Conservation (phyloP, 2,113 vertebrate species). For the Castor canadensis region DNA sequence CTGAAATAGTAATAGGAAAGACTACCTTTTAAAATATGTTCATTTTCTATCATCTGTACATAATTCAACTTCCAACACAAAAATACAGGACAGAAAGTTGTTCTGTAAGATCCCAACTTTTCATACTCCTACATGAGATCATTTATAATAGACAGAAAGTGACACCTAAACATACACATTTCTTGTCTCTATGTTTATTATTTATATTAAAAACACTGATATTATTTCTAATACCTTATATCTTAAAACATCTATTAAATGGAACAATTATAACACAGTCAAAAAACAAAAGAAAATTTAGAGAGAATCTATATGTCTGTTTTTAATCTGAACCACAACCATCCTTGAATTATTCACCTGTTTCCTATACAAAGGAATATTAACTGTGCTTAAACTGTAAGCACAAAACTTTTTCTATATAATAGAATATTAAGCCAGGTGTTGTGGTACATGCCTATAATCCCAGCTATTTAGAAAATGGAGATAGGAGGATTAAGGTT, state of each 20-base stretch:
- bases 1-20: background rate
- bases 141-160: background rate
- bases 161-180: background rate
- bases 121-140: background rate
- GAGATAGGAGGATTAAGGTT: too few species aligned
- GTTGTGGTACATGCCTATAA: too few species aligned
- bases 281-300: background rate
- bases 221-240: background rate
- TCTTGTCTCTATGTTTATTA: background rate
- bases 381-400: background rate
- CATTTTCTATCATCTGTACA: background rate
- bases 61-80: background rate
- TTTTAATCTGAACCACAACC: background rate
- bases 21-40: background rate
- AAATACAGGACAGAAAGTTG: background rate
- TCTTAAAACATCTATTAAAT: background rate
- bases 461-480: too few species aligned
- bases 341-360: background rate
- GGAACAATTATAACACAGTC: background rate
- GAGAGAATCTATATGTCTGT: background rate
- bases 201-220: background rate
- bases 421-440: too few species aligned
- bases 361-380: background rate
- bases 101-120: background rate
- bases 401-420: too few species aligned